Conservation (phyloP, 2,797 vertebrate genomes). For the Aphelocoma californica region DNA sequence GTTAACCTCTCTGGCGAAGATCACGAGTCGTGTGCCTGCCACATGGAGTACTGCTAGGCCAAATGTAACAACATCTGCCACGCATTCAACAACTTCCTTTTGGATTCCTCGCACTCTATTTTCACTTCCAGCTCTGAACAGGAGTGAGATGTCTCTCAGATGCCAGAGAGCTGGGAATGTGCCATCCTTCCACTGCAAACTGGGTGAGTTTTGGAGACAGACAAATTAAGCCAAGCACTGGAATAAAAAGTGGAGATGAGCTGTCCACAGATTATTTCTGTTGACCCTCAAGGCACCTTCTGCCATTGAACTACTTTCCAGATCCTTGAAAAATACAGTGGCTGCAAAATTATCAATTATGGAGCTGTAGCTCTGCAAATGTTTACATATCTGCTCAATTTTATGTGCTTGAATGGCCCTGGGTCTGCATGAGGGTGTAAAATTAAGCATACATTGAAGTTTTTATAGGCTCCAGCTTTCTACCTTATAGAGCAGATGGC, state of each 20-base stretch:
- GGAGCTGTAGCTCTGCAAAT: not conserved
- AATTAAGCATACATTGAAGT: not conserved
- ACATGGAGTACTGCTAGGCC: conserved; percentile 68
- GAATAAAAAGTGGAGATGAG: conserved; percentile 14
- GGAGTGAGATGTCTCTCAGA: conserved; percentile 65
- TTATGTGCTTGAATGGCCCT: not conserved
- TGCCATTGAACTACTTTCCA: not conserved
- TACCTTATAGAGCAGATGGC: conserved; percentile 48
- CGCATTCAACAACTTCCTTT: conserved; percentile 72
- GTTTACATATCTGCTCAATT: conserved; percentile 28
- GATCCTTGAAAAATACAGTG: not conserved
- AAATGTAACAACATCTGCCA: conserved; percentile 77
- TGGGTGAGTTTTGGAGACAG: not conserved
- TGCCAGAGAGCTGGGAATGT: conserved; percentile 57
- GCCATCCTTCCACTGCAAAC: conserved; percentile 48
- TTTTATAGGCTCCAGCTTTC: conserved; percentile 19
- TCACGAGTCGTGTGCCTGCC: conserved; percentile 57
- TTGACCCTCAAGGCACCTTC: conserved; percentile 21
- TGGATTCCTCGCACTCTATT: conserved; percentile 73
- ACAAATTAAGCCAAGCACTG: not conserved
- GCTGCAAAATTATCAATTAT: conserved; percentile 18
- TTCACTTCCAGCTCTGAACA: conserved; percentile 70
- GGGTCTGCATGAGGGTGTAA: not conserved
- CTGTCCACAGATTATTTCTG: conserved; percentile 1
- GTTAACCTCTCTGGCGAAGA: conserved; percentile 60